phyloP scores from a whole-genome alignment of 2,113 vertebrate genomes.

The Coregonus clupeaformis region DNA sequence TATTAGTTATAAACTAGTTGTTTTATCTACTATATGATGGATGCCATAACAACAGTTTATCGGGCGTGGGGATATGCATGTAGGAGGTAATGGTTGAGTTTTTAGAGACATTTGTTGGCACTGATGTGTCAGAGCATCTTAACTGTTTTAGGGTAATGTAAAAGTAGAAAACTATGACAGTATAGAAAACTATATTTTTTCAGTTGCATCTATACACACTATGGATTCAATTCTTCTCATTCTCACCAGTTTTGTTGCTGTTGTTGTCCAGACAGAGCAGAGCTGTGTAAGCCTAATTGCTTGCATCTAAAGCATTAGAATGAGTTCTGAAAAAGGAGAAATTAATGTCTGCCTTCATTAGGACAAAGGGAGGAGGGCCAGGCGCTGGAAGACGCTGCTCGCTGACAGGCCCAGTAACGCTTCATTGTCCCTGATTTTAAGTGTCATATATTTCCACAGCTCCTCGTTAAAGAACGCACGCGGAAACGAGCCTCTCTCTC shows the following conservation, averaged over 20 bases:
- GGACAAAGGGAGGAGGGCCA: constrained; percentile 57
- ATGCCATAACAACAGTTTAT: background rate
- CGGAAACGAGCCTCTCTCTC: constrained; percentile 30
- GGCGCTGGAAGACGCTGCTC: constrained; percentile 67
- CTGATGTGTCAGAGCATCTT: constrained; percentile 28
- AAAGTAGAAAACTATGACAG: background rate
- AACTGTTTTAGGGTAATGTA: constrained; percentile 10
- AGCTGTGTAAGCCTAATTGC: constrained; percentile 20
- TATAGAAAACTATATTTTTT: constrained; percentile 12
- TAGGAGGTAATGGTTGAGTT: background rate
- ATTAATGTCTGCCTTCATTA: constrained; percentile 72
- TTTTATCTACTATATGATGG: background rate
- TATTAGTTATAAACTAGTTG: background rate
- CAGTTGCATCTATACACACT: constrained; percentile 10
- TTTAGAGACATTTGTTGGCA: too few species aligned
- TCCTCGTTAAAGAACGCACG: constrained; percentile 81
- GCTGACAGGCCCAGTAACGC: constrained; percentile 76
- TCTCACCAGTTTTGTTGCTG: background rate
- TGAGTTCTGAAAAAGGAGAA: constrained; percentile 50
- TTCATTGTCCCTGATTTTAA: constrained; percentile 78
- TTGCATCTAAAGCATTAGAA: constrained; percentile 24
- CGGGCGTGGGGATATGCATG: background rate
- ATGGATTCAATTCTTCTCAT: constrained; percentile 3
- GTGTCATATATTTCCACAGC: constrained; percentile 85
- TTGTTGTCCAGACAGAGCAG: background rate